Conservation (phyloP, 2,888 invertebrate genomes). For the Lordiphosa andalusiaca region DNA sequence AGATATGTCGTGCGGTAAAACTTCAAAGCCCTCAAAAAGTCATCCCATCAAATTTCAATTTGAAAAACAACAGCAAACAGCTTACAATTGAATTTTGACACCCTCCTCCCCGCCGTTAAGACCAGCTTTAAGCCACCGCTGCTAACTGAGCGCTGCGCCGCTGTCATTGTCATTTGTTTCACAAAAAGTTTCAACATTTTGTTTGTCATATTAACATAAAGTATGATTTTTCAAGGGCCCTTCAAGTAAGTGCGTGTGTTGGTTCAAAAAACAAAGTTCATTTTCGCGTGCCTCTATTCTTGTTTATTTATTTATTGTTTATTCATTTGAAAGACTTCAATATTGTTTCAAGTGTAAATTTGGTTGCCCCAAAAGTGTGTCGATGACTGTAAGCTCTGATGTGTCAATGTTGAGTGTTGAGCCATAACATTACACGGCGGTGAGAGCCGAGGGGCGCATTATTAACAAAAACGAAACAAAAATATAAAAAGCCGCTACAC, state of each 20-base stretch:
- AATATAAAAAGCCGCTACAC: conserved; percentile 33
- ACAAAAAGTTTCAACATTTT: conserved; percentile 60
- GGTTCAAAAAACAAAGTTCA: conserved; percentile 16
- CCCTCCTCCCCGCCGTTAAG: conserved; percentile 35
- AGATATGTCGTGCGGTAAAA: conserved; percentile 35
- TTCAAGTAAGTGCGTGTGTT: conserved; percentile 29
- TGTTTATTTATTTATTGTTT: conserved; percentile 55
- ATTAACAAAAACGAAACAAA: conserved; percentile 16
- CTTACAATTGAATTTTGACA: conserved; percentile 21
- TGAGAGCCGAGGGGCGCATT: conserved; percentile 33
- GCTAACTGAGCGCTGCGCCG: conserved; percentile 8
- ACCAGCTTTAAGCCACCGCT: conserved; percentile 30
- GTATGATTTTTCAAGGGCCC: conserved; percentile 71
- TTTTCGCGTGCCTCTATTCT: conserved; percentile 51
- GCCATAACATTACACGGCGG: conserved; percentile 16
- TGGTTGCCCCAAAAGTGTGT: conserved; percentile 51
- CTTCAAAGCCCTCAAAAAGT: conserved; percentile 42
- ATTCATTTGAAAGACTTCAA: conserved; percentile 33
- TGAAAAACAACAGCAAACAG: conserved; percentile 26
- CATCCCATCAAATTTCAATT: conserved; percentile 43
- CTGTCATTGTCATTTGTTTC: conserved; percentile 48
- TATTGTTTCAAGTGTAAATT: conserved; percentile 62
- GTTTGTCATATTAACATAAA: conserved; percentile 73
- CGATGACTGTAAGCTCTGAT: conserved; percentile 32
- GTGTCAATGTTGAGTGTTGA: conserved; percentile 43